Evolutionary conservation across 1,140 invertebrate species (phyloP).

Genomic region (Psix sp.): DNA sequence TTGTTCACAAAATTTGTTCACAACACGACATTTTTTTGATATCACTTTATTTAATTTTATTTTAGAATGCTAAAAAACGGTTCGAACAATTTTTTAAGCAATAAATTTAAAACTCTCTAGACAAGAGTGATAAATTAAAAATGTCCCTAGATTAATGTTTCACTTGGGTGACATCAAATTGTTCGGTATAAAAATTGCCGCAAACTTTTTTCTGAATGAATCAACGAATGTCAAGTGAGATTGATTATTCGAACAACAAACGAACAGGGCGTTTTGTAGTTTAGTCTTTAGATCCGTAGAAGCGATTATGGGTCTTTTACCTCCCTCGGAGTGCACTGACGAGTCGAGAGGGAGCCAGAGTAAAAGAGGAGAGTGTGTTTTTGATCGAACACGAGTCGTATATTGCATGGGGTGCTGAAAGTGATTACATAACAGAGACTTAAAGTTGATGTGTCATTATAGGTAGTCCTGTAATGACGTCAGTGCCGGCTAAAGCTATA

Average conservation of each 20-base stretch:
- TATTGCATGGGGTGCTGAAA: conserved; percentile 58
- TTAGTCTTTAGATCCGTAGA: conserved; percentile 42
- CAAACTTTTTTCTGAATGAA: background rate
- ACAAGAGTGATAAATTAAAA: too few relatives aligned
- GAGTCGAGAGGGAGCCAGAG: conserved; percentile 26
- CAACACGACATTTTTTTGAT: too few relatives aligned
- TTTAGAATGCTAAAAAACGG: too few relatives aligned
- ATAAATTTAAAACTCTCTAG: too few relatives aligned
- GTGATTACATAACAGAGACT: conserved; percentile 63
- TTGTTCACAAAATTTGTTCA: too few relatives aligned
- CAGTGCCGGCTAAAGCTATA: too few relatives aligned
- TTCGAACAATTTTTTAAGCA: too few relatives aligned
- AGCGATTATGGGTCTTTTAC: conserved; percentile 55
- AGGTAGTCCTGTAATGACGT: too few relatives aligned
- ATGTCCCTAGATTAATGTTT: too few relatives aligned
- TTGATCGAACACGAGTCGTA: conserved; percentile 51
- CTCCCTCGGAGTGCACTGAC: conserved; percentile 18
- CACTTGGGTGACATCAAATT: too few relatives aligned
- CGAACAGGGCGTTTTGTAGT: conserved; percentile 21
- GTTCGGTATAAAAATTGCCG: too few relatives aligned
- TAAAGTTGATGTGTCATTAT: conserved; percentile 58
- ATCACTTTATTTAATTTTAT: too few relatives aligned
- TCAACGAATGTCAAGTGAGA: conserved; percentile 5
- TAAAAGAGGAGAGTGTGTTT: conserved; percentile 52
- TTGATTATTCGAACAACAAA: conserved; percentile 26